Base-by-base conservation (phyloP, 2,113 vertebrate genomes). In the Brachypodius melanocephalos region DNA sequence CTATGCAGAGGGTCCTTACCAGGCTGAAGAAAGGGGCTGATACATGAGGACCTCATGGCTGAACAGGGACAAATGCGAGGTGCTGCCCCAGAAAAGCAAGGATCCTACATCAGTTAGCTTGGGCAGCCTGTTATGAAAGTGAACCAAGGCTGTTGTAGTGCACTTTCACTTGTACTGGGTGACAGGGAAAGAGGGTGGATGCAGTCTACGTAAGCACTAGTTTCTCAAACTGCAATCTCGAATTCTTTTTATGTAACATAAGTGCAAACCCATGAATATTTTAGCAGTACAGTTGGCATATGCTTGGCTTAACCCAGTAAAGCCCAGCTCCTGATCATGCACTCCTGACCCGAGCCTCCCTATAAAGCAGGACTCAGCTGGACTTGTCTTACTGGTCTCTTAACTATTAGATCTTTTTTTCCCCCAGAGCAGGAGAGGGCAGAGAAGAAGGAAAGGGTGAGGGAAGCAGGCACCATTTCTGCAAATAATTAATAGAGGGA, bases 181-280 rank as follows among this genome's bases (percentile, higher is more conserved):
- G 59, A 49, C 54, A 32, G 24, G 52, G 52, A 65, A 42, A 14
- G 68, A 78, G 36, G 21, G 32, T 62, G 16, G 62, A 10, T 72
- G 45, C 57, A 24, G 45, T 34, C 42, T 65, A 1, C 0, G 0
- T 45, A 32, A n/a, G 72, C 63, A 83, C 36, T 28, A 31, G 52
- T 82, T 94, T 83, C 91, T 96, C 55, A 46, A 62, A 87, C 69
- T 59, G 80, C 16, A 10, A 10, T 81, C 34, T 89, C 48, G 38
- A 81, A 28, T 4, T 63, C 48, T 29, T 85, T 73, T 91, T 96
- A 81, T 82, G 88, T 86, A 88, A 88, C 0, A 0, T 42, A 77
- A 88, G 72, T 12, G 13, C 83, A 92, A 88, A 76, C 21, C 42
- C 45, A 59, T 94, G 46, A 95, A 88, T 94, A 51, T 79, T 96